Evolutionary conservation across 2,888 invertebrate genomes (phyloP).

Genomic region (Spisula solida): DNA sequence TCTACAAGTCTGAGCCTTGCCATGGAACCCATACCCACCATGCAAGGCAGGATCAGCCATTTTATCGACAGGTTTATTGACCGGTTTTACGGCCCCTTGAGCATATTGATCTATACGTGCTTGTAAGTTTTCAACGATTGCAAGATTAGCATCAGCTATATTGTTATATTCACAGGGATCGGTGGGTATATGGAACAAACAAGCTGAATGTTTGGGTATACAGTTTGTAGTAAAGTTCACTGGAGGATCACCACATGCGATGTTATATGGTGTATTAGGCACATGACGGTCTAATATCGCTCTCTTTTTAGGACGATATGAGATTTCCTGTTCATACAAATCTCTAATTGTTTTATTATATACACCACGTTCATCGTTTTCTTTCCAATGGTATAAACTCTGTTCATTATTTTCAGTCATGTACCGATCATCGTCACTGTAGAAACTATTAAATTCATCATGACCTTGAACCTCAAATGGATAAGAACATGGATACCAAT

Average conservation of each 20-base stretch:
- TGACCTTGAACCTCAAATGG: constrained; percentile 38
- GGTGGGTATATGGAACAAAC: constrained; percentile 92
- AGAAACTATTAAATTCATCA: neutral
- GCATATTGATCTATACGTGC: constrained; percentile 89
- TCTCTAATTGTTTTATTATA: constrained; percentile 14
- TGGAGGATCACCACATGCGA: constrained; percentile 79
- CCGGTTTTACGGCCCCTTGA: constrained; percentile 91
- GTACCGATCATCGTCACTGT: neutral
- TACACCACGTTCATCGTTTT: neutral
- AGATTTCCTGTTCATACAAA: no score
- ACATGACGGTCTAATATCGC: constrained; percentile 6
- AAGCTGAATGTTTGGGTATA: constrained; percentile 91
- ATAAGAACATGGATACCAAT: constrained; percentile 70
- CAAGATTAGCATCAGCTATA: constrained; percentile 78
- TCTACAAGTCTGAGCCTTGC: constrained; percentile 51
- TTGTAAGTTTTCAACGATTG: constrained; percentile 76
- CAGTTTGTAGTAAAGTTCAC: constrained; percentile 88
- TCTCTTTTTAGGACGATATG: no score
- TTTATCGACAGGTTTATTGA: constrained; percentile 91
- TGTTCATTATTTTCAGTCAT: neutral
- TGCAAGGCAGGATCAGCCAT: constrained; percentile 92
- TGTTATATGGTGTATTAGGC: constrained; percentile 52
- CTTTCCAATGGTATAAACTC: neutral
- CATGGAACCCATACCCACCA: constrained; percentile 91
- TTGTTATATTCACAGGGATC: constrained; percentile 96